phyloP scores from a whole-genome alignment of 2,113 vertebrate genomes.

The Gavia stellata region DNA sequence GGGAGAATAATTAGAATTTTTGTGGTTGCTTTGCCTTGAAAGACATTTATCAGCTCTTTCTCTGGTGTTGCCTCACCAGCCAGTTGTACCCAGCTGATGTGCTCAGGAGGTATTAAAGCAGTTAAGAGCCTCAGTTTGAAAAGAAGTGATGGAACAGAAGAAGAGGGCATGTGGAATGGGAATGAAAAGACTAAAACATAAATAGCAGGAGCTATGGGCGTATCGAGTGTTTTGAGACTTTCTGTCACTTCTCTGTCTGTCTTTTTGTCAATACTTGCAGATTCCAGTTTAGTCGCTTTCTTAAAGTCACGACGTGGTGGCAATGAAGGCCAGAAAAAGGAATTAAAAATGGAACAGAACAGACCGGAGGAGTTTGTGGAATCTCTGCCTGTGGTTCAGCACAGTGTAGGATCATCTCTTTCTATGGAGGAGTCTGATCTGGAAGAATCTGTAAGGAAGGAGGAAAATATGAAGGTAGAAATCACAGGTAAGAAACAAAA shows the following conservation, averaged over 20 bases:
- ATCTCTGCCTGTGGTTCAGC: background rate
- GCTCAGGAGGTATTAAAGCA: background rate
- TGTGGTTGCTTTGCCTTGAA: background rate
- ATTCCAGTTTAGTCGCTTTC: constrained; percentile 87
- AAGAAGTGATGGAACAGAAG: background rate
- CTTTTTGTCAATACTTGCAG: constrained; percentile 69
- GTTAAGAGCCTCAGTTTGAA: background rate
- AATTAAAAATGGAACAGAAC: constrained; percentile 31
- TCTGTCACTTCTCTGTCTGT: constrained; percentile 3
- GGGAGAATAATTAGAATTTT: background rate
- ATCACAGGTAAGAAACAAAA: constrained; percentile 66
- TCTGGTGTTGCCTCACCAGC: background rate
- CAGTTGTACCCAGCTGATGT: background rate
- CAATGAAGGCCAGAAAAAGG: constrained; percentile 39
- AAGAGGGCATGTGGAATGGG: background rate
- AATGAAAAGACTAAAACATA: background rate
- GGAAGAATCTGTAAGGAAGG: constrained; percentile 52
- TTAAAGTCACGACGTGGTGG: constrained; percentile 73
- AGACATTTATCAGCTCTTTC: background rate
- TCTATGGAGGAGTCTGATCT: background rate
- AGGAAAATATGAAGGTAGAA: background rate
- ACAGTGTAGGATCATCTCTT: background rate
- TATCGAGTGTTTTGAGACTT: constrained; percentile 16
- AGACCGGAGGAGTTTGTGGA: background rate
- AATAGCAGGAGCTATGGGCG: background rate